These are phyloP conservation scores for Zenarchopterus dispar DNA, from an alignment of 2,797 vertebrate genomes.

Conservation along the genomic window DNA sequence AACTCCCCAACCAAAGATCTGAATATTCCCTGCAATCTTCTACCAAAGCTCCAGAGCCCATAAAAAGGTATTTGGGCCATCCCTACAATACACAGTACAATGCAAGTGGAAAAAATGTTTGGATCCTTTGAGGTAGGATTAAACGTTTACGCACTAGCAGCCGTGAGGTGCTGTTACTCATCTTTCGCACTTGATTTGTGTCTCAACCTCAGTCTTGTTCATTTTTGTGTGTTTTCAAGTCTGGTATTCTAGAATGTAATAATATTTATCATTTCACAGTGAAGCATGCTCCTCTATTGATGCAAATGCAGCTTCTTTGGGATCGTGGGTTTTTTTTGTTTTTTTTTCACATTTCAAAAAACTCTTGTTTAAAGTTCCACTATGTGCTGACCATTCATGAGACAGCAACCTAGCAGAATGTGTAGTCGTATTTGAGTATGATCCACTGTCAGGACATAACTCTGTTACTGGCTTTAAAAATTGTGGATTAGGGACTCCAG, in stretches of 20 bases:
- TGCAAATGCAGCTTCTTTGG: conserved; percentile 14
- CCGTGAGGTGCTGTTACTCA: conserved; percentile 6
- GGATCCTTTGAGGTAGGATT: conserved; percentile 12
- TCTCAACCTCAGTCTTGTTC: neutral
- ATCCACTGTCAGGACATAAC: conserved; percentile 25
- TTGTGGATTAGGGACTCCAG: conserved; percentile 22
- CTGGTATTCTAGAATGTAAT: conserved; percentile 35
- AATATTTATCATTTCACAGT: conserved; percentile 21
- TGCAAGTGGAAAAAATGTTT: conserved; percentile 20
- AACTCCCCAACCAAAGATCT: too few relatives aligned
- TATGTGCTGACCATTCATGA: conserved; percentile 29
- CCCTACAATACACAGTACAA: too few relatives aligned
- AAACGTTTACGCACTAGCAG: conserved; percentile 31
- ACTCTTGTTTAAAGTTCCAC: conserved; percentile 28
- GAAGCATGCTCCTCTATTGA: conserved; percentile 32
- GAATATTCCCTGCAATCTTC: too few relatives aligned
- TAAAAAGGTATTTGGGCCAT: too few relatives aligned
- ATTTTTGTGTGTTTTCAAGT: conserved; percentile 12
- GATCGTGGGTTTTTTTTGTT: too few relatives aligned
- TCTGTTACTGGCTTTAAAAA: conserved; percentile 10
- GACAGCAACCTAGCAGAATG: conserved; percentile 13
- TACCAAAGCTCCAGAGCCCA: too few relatives aligned
- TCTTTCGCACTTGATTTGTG: conserved; percentile 16
- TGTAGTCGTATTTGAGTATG: conserved; percentile 14
- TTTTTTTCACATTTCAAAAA: conserved; percentile 29